phyloP scores from a whole-genome alignment of 2,113 vertebrate genomes.

The Emberiza fucata region DNA sequence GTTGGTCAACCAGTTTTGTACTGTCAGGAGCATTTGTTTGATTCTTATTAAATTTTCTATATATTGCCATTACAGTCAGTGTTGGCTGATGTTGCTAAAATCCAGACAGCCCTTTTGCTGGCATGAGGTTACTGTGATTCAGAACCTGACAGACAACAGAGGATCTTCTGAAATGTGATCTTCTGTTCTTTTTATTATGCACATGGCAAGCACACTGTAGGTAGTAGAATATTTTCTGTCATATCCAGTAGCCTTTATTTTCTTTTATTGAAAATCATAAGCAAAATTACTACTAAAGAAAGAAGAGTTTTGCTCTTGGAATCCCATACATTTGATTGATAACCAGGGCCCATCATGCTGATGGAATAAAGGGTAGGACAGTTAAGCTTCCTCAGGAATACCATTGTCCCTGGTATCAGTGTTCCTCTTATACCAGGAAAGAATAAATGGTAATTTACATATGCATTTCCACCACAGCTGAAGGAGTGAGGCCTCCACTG shows the following conservation, averaged over 20 bases:
- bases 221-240: not conserved
- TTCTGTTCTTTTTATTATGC: slow-evolving; percentile 1
- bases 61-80: slow-evolving; percentile 32
- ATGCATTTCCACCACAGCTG: not conserved
- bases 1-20: slow-evolving; percentile 50
- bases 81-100: slow-evolving; percentile 44
- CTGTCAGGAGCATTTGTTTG: slow-evolving; percentile 49
- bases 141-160: slow-evolving; percentile 59
- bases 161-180: not conserved
- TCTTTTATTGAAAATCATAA: slow-evolving; percentile 5
- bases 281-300: slow-evolving; percentile 6
- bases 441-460: not conserved
- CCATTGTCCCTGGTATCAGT: not conserved
- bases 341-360: not conserved
- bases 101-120: slow-evolving; percentile 44
- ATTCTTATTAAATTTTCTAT: slow-evolving; percentile 51
- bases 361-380: not conserved
- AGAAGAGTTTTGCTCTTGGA: slow-evolving; percentile 27
- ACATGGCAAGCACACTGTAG: not conserved
- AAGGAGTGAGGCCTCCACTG: not conserved
- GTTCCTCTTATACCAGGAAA: not conserved
- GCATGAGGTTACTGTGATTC: slow-evolving; percentile 1
- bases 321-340: not conserved
- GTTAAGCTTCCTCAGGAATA: not conserved
- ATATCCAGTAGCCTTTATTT: not conserved